Conservation (phyloP, 2,888 invertebrate genomes). For the Xanthorhoe designata region DNA sequence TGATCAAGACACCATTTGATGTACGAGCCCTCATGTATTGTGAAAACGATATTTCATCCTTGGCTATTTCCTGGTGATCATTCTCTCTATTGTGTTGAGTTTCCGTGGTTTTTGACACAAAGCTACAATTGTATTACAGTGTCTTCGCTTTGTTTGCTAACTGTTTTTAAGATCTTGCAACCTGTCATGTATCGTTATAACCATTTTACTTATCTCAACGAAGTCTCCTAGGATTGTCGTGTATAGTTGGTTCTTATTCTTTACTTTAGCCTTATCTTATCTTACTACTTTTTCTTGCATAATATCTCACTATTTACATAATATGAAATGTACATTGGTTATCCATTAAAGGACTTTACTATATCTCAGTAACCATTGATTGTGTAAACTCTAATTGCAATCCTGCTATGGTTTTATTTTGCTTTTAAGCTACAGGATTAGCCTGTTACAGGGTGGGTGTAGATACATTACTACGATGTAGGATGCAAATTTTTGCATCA, state of each 20-base stretch:
- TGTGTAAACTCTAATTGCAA: conserved; percentile 49
- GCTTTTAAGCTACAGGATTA: conserved; percentile 43
- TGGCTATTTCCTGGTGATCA: conserved; percentile 47
- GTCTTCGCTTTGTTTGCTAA: not conserved
- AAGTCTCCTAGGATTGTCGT: too few relatives aligned
- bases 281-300: not conserved
- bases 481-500: conserved; percentile 65
- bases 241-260: not conserved
- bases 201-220: not conserved
- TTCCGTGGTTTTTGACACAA: conserved; percentile 21
- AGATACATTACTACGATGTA: conserved; percentile 55
- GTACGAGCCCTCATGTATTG: conserved; percentile 26
- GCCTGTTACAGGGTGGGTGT: conserved; percentile 56
- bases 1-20: conserved; percentile 21
- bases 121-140: not conserved
- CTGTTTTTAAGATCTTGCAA: too few relatives aligned
- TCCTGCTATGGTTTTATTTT: conserved; percentile 43
- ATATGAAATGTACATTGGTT: not conserved
- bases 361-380: conserved; percentile 25
- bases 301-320: not conserved
- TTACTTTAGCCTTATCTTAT: not conserved
- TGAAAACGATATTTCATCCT: conserved; percentile 38
- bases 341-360: not conserved
- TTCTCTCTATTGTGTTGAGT: conserved; percentile 47
- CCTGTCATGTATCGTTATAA: not conserved